phyloP scores from a whole-genome alignment of 2,888 invertebrate genomes.

The Rotaria socialis region DNA sequence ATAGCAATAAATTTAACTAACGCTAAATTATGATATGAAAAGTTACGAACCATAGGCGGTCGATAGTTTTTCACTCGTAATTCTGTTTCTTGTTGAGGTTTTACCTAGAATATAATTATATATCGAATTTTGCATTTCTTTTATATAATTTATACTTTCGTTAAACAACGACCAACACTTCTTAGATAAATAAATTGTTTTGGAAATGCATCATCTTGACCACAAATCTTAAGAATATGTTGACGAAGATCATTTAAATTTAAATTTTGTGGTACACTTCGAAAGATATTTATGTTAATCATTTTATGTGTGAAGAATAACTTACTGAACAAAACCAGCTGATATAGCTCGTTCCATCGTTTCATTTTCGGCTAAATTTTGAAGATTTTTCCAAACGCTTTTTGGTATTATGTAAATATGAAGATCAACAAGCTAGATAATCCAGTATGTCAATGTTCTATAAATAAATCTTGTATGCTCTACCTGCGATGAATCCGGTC shows the following conservation, averaged over 20 bases:
- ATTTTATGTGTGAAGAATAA: not conserved
- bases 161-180: slow-evolving; percentile 63
- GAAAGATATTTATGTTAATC: slow-evolving; percentile 44
- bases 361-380: slow-evolving; percentile 61
- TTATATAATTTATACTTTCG: slow-evolving; percentile 51
- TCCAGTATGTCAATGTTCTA: not conserved
- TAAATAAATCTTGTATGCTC: not conserved
- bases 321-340: slow-evolving; percentile 61
- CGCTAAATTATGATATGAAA: not conserved
- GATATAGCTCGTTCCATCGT: slow-evolving; percentile 61
- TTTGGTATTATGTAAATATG: slow-evolving; percentile 62
- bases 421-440: slow-evolving; percentile 60
- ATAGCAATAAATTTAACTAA: not conserved
- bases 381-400: slow-evolving; percentile 61
- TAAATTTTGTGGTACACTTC: slow-evolving; percentile 54
- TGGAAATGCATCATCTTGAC: slow-evolving; percentile 58
- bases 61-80: slow-evolving; percentile 62
- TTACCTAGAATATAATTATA: slow-evolving; percentile 48
- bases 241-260: slow-evolving; percentile 58
- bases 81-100: slow-evolving; percentile 61
- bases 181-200: slow-evolving; percentile 61
- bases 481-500: slow-evolving; percentile 36
- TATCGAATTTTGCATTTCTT: not conserved
- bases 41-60: slow-evolving; percentile 53
- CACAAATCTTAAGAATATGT: slow-evolving; percentile 60